Conservation (phyloP, 2,113 vertebrate genomes). For the Megaleporinus macrocephalus region DNA sequence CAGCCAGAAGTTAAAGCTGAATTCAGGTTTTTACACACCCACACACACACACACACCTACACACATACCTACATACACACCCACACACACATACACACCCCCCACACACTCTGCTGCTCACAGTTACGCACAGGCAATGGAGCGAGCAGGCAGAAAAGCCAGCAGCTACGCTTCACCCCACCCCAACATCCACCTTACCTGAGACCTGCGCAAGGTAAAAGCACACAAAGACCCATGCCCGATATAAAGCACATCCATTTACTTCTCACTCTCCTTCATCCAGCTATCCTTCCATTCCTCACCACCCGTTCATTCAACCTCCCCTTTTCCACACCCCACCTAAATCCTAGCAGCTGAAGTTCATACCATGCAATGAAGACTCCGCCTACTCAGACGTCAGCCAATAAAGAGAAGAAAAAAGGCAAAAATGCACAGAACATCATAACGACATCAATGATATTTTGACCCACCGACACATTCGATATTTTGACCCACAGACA, state of each 20-base stretch:
- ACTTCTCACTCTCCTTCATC: not conserved
- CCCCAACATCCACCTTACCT: not conserved
- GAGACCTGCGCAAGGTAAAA: conserved; percentile 1
- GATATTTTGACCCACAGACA: too few species aligned
- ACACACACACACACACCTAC: conserved; percentile 54
- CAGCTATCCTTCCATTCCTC: not conserved
- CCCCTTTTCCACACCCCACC: conserved; percentile 17
- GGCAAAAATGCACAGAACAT: conserved; percentile 62
- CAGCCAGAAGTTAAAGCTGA: conserved; percentile 64
- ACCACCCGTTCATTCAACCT: not conserved
- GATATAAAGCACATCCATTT: conserved; percentile 53
- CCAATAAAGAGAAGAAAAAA: conserved; percentile 46
- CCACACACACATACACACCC: not conserved
- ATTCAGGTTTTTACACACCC: conserved; percentile 39
- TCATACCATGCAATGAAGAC: conserved; percentile 69
- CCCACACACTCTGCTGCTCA: conserved; percentile 44
- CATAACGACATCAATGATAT: not conserved
- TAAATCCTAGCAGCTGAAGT: conserved; percentile 57
- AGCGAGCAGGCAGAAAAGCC: not conserved
- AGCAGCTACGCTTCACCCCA: too few species aligned
- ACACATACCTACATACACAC: not conserved
- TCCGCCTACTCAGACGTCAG: conserved; percentile 68
- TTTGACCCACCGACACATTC: not conserved
- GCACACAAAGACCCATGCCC: conserved; percentile 49
- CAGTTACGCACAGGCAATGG: not conserved